These are phyloP conservation scores for Pagrus major DNA, from an alignment of 2,113 vertebrate genomes.

Conservation along the genomic window DNA sequence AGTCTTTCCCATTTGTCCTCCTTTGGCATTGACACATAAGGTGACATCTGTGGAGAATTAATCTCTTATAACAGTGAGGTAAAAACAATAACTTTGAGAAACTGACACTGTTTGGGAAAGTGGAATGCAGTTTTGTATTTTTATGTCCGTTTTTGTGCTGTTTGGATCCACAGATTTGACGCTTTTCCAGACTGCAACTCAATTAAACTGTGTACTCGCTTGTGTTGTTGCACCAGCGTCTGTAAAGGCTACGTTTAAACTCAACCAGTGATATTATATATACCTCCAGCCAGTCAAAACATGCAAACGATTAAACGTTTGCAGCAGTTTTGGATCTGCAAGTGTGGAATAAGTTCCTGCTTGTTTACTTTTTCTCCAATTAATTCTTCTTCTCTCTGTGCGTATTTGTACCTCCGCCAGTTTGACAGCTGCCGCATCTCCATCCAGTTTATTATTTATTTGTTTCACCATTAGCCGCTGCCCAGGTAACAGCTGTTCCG, in stretches of 20 bases:
- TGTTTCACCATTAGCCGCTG: conserved; percentile 39
- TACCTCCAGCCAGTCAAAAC: not conserved
- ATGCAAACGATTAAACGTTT: not conserved
- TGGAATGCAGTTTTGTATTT: not conserved
- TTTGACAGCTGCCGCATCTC: conserved; percentile 55
- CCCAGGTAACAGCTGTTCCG: conserved; percentile 53
- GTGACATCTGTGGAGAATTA: not conserved
- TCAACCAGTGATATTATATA: not conserved
- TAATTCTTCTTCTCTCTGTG: not conserved
- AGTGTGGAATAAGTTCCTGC: not conserved
- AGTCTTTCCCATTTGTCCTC: not conserved
- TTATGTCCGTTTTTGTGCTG: not conserved
- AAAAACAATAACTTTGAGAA: not conserved
- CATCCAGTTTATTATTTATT: conserved; percentile 43
- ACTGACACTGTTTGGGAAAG: not conserved
- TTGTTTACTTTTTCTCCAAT: not conserved
- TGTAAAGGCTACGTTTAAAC: not conserved
- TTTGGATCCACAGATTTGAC: not conserved
- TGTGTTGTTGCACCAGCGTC: not conserved
- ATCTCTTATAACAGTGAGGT: not conserved
- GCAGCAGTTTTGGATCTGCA: not conserved
- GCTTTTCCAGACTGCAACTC: conserved; percentile 6
- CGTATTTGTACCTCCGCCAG: not conserved
- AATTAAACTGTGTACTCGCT: not conserved
- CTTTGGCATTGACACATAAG: not conserved